These are phyloP conservation scores for Rhopalosiphum padi DNA, from an alignment of 1,140 invertebrate species.

Conservation along the genomic window DNA sequence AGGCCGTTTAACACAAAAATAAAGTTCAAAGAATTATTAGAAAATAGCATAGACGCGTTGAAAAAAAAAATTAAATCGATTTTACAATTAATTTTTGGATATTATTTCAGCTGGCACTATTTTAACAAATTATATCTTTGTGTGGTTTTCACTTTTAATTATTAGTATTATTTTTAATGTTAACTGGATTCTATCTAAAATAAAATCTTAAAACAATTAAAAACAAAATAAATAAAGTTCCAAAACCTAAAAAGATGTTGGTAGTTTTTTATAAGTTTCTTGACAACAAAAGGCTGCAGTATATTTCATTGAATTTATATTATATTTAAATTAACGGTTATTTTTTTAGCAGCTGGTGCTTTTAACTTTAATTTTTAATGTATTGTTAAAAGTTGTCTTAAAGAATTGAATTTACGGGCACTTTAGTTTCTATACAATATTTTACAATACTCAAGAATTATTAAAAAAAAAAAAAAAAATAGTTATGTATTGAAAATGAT, in stretches of 20 bases:
- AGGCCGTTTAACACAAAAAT: too few species aligned
- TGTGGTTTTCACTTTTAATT: not conserved
- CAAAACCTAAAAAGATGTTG: not conserved
- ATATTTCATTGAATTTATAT: not conserved
- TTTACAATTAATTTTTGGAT: not conserved
- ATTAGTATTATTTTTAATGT: not conserved
- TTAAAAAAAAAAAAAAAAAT: not conserved
- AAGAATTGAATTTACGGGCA: not conserved
- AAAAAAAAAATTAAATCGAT: not conserved
- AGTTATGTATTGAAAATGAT: not conserved
- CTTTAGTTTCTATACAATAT: not conserved
- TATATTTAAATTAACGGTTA: not conserved
- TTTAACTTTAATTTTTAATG: constrained; percentile 11
- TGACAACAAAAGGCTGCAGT: not conserved
- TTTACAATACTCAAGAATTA: not conserved
- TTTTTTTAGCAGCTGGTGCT: not conserved
- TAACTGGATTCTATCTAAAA: not conserved
- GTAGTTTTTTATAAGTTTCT: not conserved
- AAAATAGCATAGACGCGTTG: too few species aligned
- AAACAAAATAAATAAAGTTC: not conserved
- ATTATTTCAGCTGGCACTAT: not conserved
- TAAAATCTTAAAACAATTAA: constrained; percentile 2
- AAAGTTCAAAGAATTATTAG: too few species aligned
- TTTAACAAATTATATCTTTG: not conserved
- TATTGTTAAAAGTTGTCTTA: not conserved